Evolutionary conservation across 1,140 invertebrate genomes (phyloP).

Genomic region (Acromyrmex echinatior): DNA sequence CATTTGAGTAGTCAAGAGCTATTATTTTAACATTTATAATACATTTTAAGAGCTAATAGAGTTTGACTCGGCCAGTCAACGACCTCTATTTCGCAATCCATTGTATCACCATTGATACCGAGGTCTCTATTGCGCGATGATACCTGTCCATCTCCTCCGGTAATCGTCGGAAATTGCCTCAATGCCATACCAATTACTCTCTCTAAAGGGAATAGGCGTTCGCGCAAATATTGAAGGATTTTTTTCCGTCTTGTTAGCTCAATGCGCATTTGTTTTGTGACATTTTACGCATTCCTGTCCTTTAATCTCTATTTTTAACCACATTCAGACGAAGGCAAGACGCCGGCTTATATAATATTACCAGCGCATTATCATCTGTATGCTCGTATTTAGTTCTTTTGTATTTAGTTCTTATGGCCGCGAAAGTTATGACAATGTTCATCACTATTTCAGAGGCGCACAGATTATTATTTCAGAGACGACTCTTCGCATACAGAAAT

Average conservation of each 20-base stretch:
- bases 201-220: constrained; percentile 35
- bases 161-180: constrained; percentile 83
- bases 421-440: too few relatives aligned
- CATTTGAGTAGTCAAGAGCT: too few relatives aligned
- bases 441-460: too few relatives aligned
- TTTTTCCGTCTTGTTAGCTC: not conserved
- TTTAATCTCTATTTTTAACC: too few relatives aligned
- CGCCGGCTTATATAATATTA: too few relatives aligned
- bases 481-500: too few relatives aligned
- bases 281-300: too few relatives aligned
- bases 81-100: constrained; percentile 74
- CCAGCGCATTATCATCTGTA: too few relatives aligned
- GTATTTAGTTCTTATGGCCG: too few relatives aligned
- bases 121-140: constrained; percentile 31
- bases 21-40: not conserved
- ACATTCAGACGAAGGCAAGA: too few relatives aligned
- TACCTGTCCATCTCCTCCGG: constrained; percentile 57
- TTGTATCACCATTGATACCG: constrained; percentile 64
- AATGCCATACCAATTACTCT: constrained; percentile 80
- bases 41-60: constrained; percentile 22
- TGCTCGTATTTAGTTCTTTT: too few relatives aligned
- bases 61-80: constrained; percentile 5
- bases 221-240: constrained; percentile 58
- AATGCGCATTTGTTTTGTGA: not conserved
- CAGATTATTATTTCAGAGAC: too few relatives aligned